Evolutionary conservation across 2,888 invertebrate genomes (phyloP).

Genomic region (Eupithecia insigniata): DNA sequence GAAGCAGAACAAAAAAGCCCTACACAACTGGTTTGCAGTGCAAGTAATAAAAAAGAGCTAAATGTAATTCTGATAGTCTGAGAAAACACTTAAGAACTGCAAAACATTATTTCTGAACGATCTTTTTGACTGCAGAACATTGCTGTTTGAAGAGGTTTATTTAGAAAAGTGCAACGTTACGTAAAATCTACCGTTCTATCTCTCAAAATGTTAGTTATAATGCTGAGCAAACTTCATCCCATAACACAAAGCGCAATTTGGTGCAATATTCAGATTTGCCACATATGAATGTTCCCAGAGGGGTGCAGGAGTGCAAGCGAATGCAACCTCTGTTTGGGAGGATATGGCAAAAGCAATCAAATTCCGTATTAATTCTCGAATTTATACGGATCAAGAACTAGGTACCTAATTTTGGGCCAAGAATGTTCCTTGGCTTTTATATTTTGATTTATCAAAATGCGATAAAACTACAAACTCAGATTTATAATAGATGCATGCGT

Average conservation of each 20-base stretch:
- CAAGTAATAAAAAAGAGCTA: neutral
- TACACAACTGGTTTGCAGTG: neutral
- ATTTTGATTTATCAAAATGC: neutral
- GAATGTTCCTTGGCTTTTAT: neutral
- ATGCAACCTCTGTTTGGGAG: slow-evolving; percentile 37
- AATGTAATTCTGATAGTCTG: neutral
- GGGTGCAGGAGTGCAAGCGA: slow-evolving; percentile 32
- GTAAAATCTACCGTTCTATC: slow-evolving; percentile 25
- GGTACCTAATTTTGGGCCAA: slow-evolving; percentile 20
- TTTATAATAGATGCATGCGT: too few relatives aligned
- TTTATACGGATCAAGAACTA: slow-evolving; percentile 22
- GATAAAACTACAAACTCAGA: neutral
- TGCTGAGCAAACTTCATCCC: slow-evolving; percentile 36
- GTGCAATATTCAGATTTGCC: slow-evolving; percentile 47
- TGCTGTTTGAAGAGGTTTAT: slow-evolving; percentile 1
- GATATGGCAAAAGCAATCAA: slow-evolving; percentile 38
- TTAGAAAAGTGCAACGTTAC: slow-evolving; percentile 11
- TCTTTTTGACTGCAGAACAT: neutral
- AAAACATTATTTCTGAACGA: neutral
- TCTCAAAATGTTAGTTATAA: slow-evolving; percentile 32
- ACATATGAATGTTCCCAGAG: slow-evolving; percentile 41
- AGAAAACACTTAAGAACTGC: neutral
- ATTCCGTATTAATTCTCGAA: slow-evolving; percentile 30
- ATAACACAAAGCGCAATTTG: slow-evolving; percentile 44
- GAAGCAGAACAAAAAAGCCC: slow-evolving; percentile 10